These are phyloP conservation scores for Bacillus rossius DNA, from an alignment of 1,140 invertebrate genomes.

Conservation along the genomic window DNA sequence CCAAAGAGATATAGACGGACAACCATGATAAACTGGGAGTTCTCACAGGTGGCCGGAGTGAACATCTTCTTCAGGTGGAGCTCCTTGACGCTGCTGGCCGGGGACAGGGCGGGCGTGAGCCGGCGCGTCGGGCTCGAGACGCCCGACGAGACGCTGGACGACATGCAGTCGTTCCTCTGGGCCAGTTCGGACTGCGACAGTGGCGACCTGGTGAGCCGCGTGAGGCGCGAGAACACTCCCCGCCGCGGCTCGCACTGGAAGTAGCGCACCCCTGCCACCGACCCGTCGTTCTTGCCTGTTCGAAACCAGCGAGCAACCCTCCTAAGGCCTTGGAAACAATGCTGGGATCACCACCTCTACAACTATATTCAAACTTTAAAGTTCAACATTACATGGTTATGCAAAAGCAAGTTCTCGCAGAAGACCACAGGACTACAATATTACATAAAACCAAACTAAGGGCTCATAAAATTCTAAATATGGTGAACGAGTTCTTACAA, in stretches of 20 bases:
- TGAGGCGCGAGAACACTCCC: constrained; percentile 89
- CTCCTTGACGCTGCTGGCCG: constrained; percentile 5
- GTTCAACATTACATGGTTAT: no score
- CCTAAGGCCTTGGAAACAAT: no score
- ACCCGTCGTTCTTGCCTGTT: constrained; percentile 93
- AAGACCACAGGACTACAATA: no score
- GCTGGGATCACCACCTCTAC: not conserved
- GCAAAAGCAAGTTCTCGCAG: no score
- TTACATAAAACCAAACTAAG: no score
- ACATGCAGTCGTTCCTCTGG: not conserved
- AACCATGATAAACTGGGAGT: no score
- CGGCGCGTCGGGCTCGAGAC: not conserved
- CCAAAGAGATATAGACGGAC: no score
- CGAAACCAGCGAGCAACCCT: constrained; percentile 27
- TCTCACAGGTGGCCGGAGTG: no score
- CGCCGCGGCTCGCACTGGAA: constrained; percentile 92
- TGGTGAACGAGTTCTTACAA: no score
- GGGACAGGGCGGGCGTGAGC: constrained; percentile 5
- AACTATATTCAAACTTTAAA: no score
- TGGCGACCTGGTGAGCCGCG: constrained; percentile 53
- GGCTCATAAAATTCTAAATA: no score
- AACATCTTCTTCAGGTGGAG: not conserved
- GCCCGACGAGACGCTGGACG: not conserved
- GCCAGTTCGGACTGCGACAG: constrained; percentile 22
- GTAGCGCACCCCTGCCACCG: constrained; percentile 85